Percentiles rank a stretch among this genome's conserved stretches.
Conservation (phyloP, 2,888 invertebrate species). For the Erpobdella octoculata region DNA sequence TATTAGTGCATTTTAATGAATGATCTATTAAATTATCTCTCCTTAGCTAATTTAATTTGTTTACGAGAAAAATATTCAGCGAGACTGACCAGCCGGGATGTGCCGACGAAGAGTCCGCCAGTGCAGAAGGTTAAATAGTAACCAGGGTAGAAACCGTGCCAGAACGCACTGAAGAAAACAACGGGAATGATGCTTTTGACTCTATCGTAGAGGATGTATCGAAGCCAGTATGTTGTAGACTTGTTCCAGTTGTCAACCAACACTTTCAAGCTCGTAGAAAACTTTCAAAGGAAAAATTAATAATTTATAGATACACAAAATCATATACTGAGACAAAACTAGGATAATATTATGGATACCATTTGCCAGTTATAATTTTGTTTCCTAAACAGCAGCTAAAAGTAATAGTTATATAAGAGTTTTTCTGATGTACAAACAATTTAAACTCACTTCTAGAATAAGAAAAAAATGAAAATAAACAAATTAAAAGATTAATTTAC, state of each 20-base stretch:
- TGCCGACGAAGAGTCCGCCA: constrained; percentile 30
- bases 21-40: neutral
- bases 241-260: constrained; percentile 88
- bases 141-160: constrained; percentile 69
- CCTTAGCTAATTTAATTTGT: neutral
- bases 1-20: too few species aligned
- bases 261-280: constrained; percentile 65
- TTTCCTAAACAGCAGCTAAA: too few species aligned
- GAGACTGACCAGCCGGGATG: constrained; percentile 27
- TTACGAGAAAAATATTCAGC: neutral
- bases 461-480: too few species aligned
- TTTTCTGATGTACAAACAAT: too few species aligned
- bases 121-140: constrained; percentile 75
- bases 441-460: too few species aligned
- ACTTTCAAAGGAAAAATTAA: constrained; percentile 23
- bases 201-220: constrained; percentile 78
- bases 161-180: constrained; percentile 63
- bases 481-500: too few species aligned
- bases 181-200: constrained; percentile 60
- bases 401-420: too few species aligned
- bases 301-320: too few species aligned
- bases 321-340: too few species aligned
- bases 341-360: too few species aligned
- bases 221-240: constrained; percentile 71
- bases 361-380: too few species aligned